A percentile compares a stretch with the other conserved stretches of the same genome.
phyloP scores from a whole-genome alignment of 1,140 invertebrate genomes.

The Drosophila mauritiana region DNA sequence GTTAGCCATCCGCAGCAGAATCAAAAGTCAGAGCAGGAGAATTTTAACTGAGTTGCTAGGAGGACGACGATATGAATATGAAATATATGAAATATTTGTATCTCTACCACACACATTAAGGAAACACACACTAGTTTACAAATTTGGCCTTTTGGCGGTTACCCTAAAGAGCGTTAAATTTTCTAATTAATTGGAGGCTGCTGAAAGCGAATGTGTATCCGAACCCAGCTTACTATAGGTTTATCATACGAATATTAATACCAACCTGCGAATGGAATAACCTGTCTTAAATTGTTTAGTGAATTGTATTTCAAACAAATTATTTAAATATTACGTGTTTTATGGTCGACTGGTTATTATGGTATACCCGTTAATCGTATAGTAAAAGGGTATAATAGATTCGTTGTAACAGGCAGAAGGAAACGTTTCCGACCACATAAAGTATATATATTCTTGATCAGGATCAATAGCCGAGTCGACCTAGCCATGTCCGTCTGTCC shows the following conservation, averaged over 20 bases:
- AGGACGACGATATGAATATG: conserved; percentile 1
- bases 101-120: conserved; percentile 15
- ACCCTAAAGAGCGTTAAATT: neutral
- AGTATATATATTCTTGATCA: too few species aligned
- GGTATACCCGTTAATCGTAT: too few species aligned
- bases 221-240: neutral
- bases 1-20: conserved; percentile 10
- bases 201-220: neutral
- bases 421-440: too few species aligned
- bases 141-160: conserved; percentile 7
- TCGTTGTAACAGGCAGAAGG: too few species aligned
- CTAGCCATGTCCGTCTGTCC: too few species aligned
- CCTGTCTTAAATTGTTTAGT: neutral
- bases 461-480: too few species aligned
- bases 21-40: conserved; percentile 25
- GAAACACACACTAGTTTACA: conserved; percentile 2
- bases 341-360: too few species aligned
- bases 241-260: neutral
- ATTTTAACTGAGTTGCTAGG: conserved; percentile 14
- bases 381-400: too few species aligned
- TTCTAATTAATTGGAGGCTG: neutral
- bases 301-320: too few species aligned
- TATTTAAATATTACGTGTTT: too few species aligned
- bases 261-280: neutral
- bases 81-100: conserved; percentile 8